Evolutionary conservation across 1,140 invertebrate genomes (phyloP), one percentile per base, ranked within the genome.

Genomic region (Elymnias hypermnestra): DNA sequence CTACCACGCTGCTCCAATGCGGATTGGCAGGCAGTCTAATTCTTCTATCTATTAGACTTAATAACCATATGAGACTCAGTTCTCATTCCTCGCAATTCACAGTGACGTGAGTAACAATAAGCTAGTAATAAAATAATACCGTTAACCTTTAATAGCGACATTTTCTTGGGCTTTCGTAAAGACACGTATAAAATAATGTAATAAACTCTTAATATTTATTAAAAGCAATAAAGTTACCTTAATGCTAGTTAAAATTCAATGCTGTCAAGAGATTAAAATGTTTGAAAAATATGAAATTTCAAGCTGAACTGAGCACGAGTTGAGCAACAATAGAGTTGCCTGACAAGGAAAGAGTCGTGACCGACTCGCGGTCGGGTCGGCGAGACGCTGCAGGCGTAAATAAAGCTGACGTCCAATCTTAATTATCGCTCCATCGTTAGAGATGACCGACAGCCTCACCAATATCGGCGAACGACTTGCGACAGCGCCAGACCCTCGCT

Each of bases 341-440:
- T 65, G 68, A 72, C 67, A 77, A 67, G 79, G 74, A 81, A 81
- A 75, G 72, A 83, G 76, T 83, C 79, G 79, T 81, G 76, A 83
- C 76, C 71, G 64, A 61, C 48, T 78, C 68, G 63, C 66, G 63
- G 58, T 49, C 57, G 63, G 69, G 73, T 74, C 72, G 64, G 52
- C 67, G 62, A 58, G 70, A 75, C 58, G 74, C 78, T 77, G 63
- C 70, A 63, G 76, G 79, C 79, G 76, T 77, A 83, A 83, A 83
- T 83, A 83, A 81, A 78, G 63, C 71, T 68, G 72, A 70, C 66
- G 77, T 76, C 78, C 69, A 63, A 83, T 81, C 76, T 81, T 83
- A 83, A 83, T 83, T 83, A 83, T 83, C 78, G 72, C 56, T 69
- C 66, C 68, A 83, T 83, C 78, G 77, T 78, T 82, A 81, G 73